A percentile compares a stretch with the other conserved stretches of the same genome.
phyloP scores from a whole-genome alignment of 1,140 invertebrate genomes.

The Drosophila pachea region DNA sequence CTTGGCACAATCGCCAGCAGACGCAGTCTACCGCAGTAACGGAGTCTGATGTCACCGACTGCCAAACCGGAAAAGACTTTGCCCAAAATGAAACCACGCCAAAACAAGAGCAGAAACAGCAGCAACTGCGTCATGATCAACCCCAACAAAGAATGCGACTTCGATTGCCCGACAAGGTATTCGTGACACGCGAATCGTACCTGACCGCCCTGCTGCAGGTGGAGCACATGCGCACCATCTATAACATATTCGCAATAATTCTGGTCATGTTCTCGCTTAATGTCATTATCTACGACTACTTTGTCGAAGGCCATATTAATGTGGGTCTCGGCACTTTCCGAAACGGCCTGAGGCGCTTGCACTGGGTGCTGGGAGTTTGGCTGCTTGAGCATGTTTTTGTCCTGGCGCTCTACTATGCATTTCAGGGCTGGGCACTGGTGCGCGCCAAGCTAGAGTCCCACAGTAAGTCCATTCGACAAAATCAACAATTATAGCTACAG shows the following conservation, averaged over 20 bases:
- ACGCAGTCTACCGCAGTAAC: neutral
- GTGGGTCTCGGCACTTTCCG: constrained; percentile 79
- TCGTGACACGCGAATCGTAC: constrained; percentile 85
- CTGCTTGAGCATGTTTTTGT: constrained; percentile 79
- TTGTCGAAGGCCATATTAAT: constrained; percentile 83
- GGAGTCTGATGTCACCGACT: constrained; percentile 38
- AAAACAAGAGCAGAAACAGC: constrained; percentile 17
- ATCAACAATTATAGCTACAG: neutral
- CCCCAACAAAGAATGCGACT: constrained; percentile 15
- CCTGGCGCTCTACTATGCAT: constrained; percentile 79
- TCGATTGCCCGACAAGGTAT: constrained; percentile 83
- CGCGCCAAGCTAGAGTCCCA: constrained; percentile 56
- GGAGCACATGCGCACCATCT: constrained; percentile 89
- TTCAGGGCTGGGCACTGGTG: constrained; percentile 78
- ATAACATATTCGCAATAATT: constrained; percentile 90
- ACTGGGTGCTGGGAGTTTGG: constrained; percentile 79
- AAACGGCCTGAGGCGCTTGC: constrained; percentile 79
- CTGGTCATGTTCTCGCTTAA: constrained; percentile 87
- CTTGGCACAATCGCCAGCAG: constrained; percentile 66
- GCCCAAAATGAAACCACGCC: constrained; percentile 39
- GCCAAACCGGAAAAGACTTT: constrained; percentile 31
- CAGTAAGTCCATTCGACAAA: constrained; percentile 38
- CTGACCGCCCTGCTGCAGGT: constrained; percentile 89
- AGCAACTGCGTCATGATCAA: constrained; percentile 28
- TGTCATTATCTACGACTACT: constrained; percentile 85